Evolutionary conservation across 2,888 invertebrate genomes (phyloP).

Genomic region (Falcaria lacertinaria): DNA sequence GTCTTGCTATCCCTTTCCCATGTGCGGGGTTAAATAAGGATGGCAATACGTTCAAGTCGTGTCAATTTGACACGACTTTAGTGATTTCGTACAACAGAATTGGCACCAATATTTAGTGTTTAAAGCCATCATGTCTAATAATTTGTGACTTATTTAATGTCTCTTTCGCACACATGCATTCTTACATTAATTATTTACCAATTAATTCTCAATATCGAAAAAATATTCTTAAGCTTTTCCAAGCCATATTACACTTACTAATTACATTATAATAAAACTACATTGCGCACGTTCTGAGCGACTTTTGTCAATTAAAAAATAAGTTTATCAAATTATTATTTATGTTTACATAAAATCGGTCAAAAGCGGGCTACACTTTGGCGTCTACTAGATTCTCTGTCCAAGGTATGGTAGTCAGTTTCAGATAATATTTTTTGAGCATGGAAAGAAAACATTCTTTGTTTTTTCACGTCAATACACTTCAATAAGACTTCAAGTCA

Average conservation of each 20-base stretch:
- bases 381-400: too few relatives aligned
- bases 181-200: slow-evolving; percentile 2
- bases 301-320: slow-evolving; percentile 17
- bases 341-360: background rate
- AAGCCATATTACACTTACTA: slow-evolving; percentile 7
- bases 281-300: slow-evolving; percentile 20
- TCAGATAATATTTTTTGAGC: too few relatives aligned
- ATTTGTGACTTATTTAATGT: slow-evolving; percentile 1
- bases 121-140: background rate
- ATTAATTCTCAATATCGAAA: slow-evolving; percentile 21
- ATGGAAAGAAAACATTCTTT: too few relatives aligned
- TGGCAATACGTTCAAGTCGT: too few relatives aligned
- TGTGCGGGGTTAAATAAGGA: too few relatives aligned
- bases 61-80: too few relatives aligned
- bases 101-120: background rate
- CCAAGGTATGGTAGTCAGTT: too few relatives aligned
- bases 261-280: slow-evolving; percentile 2
- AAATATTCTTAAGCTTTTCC: slow-evolving; percentile 42
- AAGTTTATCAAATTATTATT: background rate
- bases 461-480: too few relatives aligned
- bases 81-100: too few relatives aligned
- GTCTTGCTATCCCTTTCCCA: too few relatives aligned
- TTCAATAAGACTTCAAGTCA: too few relatives aligned
- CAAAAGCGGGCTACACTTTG: too few relatives aligned
- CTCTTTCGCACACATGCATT: background rate